Evolutionary conservation across 2,888 invertebrate species (phyloP).

Genomic region (Oxytorus armatus): DNA sequence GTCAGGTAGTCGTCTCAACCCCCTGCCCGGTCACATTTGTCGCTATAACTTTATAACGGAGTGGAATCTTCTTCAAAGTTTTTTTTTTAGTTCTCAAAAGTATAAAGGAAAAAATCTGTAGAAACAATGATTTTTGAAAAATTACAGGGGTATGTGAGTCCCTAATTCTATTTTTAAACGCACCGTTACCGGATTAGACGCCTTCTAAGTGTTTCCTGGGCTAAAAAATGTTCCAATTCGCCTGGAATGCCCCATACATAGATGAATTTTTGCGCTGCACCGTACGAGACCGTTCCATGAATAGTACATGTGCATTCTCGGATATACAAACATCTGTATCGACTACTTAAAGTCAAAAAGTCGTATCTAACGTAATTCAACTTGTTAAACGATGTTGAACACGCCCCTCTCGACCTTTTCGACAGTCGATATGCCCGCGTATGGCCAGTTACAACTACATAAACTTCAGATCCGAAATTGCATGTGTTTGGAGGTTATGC

Average conservation of each 20-base stretch:
- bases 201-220: no score
- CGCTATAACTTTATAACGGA: no score
- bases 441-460: constrained; percentile 16
- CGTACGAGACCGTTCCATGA: background rate
- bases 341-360: constrained; percentile 5
- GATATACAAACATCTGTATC: constrained; percentile 1
- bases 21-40: no score
- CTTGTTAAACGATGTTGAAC: constrained; percentile 8
- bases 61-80: no score
- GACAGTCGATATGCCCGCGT: background rate
- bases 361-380: constrained; percentile 10
- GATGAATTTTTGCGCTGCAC: background rate
- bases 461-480: constrained; percentile 39
- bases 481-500: constrained; percentile 31
- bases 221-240: background rate
- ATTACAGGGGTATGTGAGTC: no score
- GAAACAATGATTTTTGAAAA: no score
- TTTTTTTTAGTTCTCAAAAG: no score
- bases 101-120: no score
- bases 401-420: constrained; percentile 2
- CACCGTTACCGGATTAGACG: no score
- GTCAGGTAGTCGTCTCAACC: no score
- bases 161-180: no score
- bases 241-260: background rate
- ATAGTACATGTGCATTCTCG: constrained; percentile 13